phyloP scores from a whole-genome alignment of 2,888 invertebrate species.

The Stratiomys singularior region DNA sequence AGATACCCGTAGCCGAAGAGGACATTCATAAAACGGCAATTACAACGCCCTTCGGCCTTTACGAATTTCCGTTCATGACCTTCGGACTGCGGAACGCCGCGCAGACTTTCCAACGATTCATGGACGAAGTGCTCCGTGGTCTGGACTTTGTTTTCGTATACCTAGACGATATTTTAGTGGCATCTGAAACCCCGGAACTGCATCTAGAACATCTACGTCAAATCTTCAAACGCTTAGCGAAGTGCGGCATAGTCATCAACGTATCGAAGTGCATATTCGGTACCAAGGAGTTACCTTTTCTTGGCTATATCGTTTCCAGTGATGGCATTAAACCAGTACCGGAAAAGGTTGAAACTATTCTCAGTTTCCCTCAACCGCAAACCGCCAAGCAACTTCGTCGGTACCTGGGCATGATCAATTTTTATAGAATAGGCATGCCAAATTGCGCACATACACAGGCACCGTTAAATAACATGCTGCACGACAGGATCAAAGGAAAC shows the following conservation, averaged over 20 bases:
- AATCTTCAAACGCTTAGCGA: constrained; percentile 52
- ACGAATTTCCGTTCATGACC: constrained; percentile 57
- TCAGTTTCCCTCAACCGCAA: constrained; percentile 33
- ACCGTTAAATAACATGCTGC: not conserved
- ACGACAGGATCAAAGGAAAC: not conserved
- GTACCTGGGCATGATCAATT: constrained; percentile 70
- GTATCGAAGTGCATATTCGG: constrained; percentile 52
- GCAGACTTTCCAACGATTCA: constrained; percentile 59
- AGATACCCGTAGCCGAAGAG: constrained; percentile 56
- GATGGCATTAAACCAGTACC: constrained; percentile 33
- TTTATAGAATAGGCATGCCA: not conserved
- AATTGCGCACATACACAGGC: not conserved
- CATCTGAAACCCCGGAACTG: constrained; percentile 52
- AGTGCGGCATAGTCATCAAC: constrained; percentile 53
- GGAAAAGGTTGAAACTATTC: constrained; percentile 40
- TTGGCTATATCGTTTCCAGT: constrained; percentile 10
- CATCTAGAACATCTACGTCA: constrained; percentile 53
- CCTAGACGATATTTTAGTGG: constrained; percentile 56
- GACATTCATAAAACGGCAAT: constrained; percentile 57
- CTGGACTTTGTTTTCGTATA: constrained; percentile 55
- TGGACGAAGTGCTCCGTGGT: constrained; percentile 56
- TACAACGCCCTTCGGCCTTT: constrained; percentile 60
- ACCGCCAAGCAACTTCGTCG: constrained; percentile 44
- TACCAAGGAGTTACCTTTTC: constrained; percentile 33
- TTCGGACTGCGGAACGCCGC: constrained; percentile 60